These are phyloP conservation scores for Podargus strigoides DNA, from an alignment of 2,797 vertebrate genomes.

Conservation along the genomic window DNA sequence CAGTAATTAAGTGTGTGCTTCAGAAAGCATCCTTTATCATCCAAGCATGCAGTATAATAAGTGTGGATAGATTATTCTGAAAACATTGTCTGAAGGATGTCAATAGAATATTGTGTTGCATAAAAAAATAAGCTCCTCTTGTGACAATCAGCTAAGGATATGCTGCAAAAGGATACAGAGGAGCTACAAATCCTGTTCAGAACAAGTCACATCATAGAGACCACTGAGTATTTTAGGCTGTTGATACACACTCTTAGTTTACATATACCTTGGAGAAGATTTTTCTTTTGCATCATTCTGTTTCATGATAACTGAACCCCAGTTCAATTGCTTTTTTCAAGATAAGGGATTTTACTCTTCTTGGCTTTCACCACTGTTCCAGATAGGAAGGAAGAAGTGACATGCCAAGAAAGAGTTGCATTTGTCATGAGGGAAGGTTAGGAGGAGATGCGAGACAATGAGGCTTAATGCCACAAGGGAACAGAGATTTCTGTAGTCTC, in stretches of 20 bases:
- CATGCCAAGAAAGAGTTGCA: neutral
- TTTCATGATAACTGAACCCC: neutral
- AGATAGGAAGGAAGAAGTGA: neutral
- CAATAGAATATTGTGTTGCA: neutral
- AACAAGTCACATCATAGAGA: neutral
- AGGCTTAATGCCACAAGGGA: neutral
- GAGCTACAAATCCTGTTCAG: neutral
- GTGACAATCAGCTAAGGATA: neutral
- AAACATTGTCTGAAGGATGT: neutral
- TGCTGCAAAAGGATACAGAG: neutral
- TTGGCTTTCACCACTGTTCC: neutral
- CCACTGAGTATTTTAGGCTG: neutral
- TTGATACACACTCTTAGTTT: neutral
- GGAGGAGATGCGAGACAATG: neutral
- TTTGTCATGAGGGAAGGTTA: neutral
- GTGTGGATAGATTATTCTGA: neutral
- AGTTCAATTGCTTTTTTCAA: neutral
- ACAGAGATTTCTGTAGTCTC: neutral
- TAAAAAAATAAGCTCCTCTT: neutral
- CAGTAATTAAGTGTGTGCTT: conserved; percentile 25
- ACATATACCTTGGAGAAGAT: neutral
- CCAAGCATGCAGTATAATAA: neutral
- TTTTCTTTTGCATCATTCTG: neutral
- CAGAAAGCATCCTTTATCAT: conserved; percentile 21
- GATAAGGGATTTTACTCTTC: neutral